Evolutionary conservation across 2,888 invertebrate species (phyloP).

Genomic region (Steinernema carpocapsae): DNA sequence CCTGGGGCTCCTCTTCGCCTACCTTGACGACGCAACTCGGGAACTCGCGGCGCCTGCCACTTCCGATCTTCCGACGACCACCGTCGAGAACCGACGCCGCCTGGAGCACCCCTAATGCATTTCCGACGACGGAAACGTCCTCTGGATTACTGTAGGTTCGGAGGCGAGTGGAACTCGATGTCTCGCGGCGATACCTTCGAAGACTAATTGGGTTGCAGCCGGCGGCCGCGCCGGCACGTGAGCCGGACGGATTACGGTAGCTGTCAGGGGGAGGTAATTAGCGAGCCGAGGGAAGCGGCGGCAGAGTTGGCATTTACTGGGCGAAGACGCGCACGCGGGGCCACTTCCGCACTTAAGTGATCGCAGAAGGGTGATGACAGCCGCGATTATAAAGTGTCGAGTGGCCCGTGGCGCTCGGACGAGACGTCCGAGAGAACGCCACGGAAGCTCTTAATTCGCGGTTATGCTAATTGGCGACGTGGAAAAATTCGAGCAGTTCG

Average conservation of each 20-base stretch:
- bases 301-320: conserved; percentile 29
- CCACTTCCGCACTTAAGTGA: conserved; percentile 35
- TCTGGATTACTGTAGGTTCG: conserved; percentile 29
- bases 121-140: conserved; percentile 20
- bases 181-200: not conserved
- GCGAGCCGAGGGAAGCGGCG: conserved; percentile 9
- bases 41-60: conserved; percentile 2
- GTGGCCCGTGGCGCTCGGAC: not conserved
- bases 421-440: not conserved
- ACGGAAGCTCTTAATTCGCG: not conserved
- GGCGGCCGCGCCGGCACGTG: not conserved
- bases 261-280: conserved; percentile 32
- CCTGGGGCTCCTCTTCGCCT: not conserved
- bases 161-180: not conserved
- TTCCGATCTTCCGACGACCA: not conserved
- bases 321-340: conserved; percentile 8
- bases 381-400: conserved; percentile 31
- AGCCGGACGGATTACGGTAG: conserved; percentile 15
- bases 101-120: conserved; percentile 18
- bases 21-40: conserved; percentile 34
- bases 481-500: not conserved
- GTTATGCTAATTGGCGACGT: conserved; percentile 30
- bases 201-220: conserved; percentile 29
- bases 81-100: not conserved
- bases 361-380: conserved; percentile 29